Conservation (phyloP, 64 coral and sea anemone genomes). For the Dendrophyllia cribrosa region DNA sequence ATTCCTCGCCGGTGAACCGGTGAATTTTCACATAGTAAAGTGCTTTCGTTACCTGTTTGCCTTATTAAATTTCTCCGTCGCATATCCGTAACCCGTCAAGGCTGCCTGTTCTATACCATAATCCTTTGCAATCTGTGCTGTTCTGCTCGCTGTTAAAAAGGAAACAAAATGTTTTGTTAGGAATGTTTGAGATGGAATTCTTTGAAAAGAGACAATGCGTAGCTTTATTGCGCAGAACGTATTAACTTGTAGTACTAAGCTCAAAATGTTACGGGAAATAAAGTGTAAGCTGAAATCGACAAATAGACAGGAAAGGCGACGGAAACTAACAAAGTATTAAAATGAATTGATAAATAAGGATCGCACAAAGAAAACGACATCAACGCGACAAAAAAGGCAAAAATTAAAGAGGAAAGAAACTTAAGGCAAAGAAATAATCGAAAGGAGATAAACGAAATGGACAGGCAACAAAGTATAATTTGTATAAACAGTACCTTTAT, state of each 20-base stretch:
- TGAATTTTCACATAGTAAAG: neutral
- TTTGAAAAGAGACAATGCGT: too few relatives aligned
- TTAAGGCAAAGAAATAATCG: neutral
- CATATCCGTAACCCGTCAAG: conserved; percentile 67
- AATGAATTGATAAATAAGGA: too few relatives aligned
- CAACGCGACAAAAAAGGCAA: too few relatives aligned
- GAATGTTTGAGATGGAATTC: neutral
- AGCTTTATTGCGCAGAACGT: too few relatives aligned
- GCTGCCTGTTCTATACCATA: conserved; percentile 83
- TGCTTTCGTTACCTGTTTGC: conserved; percentile 63
- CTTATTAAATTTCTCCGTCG: conserved; percentile 42
- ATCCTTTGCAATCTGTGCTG: conserved; percentile 69
- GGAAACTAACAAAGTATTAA: too few relatives aligned
- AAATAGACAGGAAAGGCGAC: too few relatives aligned
- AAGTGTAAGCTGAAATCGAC: too few relatives aligned
- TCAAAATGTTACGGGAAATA: too few relatives aligned
- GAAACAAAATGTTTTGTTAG: neutral
- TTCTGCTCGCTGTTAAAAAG: conserved; percentile 76
- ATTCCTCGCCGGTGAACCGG: too few relatives aligned
- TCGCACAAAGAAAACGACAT: too few relatives aligned
- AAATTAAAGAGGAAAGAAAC: too few relatives aligned
- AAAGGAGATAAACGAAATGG: neutral
- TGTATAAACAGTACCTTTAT: conserved; percentile 60
- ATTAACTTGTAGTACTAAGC: too few relatives aligned
- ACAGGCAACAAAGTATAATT: neutral